Evolutionary conservation across 2,797 vertebrate species (phyloP), one percentile per base, ranked within the genome.

Genomic region (Lophius americanus): DNA sequence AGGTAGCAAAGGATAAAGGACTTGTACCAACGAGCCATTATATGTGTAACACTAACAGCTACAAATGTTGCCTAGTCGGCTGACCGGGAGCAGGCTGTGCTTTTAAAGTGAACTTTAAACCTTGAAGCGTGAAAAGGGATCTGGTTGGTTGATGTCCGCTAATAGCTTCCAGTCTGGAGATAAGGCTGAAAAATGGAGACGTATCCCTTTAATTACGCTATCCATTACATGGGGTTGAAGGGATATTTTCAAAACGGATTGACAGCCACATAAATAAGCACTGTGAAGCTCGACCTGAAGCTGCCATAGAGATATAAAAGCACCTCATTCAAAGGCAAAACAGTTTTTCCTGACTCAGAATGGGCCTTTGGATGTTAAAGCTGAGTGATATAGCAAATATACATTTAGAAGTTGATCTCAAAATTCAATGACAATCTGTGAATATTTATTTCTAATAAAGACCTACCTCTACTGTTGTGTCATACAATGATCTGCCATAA

Each of bases 191-290:
- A 86, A 85, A 86, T 80, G 72, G 71, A 39, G 52, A 57, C 52
- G 70, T 52, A 77, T 78, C 65, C 75, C 83, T 86, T 86, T 79
- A 85, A 89, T 85, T 88, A 86, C 68, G 69, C 82, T 87, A 87
- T 91, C 85, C 7, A 54, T 91, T 88, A 88, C 81, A 87, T 68
- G 63, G 78, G 70, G 69, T 74, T 72, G 12, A 59, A 62, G 62
- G 78, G 62, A 64, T 77, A 76, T 81, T 63, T 77, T 82, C 56
- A 61, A 70, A 80, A 64, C 62, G 52, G 66, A 78, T n/a, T 65
- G 76, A 70, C 65, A 76, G 75, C 56, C 60, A 53, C 68, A 65
- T 60, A n/a, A 48, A 55, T n/a, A 64, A 51, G 58, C 59, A 42
- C 43, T 3, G 39, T 32, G 56, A 39, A 68, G n/a, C 60, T 51